Evolutionary conservation across 2,888 invertebrate genomes (phyloP).

Genomic region (Aricia artaxerxes): DNA sequence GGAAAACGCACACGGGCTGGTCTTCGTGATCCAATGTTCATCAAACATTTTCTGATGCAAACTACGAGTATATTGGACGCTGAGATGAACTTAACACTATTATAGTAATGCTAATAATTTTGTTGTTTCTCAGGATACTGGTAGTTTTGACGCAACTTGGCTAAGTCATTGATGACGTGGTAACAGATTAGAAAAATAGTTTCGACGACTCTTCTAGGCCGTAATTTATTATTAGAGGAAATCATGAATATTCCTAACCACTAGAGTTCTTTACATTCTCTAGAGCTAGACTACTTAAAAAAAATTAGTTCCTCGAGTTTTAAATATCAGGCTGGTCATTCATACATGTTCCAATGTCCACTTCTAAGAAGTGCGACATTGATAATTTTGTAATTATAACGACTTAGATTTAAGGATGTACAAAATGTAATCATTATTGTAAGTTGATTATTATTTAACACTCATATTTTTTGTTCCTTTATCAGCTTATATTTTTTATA

Average conservation of each 20-base stretch:
- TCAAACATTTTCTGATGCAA: conserved; percentile 10
- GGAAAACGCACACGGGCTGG: background rate
- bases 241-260: background rate
- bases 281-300: conserved; percentile 2
- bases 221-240: background rate
- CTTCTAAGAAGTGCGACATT: conserved; percentile 66
- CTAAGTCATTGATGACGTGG: background rate
- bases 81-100: no score
- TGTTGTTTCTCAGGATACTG: background rate
- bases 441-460: conserved; percentile 19
- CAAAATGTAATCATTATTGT: conserved; percentile 32
- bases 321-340: conserved; percentile 39
- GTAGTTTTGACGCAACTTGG: background rate
- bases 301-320: conserved; percentile 2
- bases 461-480: conserved; percentile 11
- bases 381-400: conserved; percentile 51
- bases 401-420: conserved; percentile 41
- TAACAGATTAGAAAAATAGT: background rate
- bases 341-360: conserved; percentile 43
- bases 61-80: background rate
- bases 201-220: background rate
- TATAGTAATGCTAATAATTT: no score
- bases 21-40: background rate
- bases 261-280: background rate
- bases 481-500: background rate